Base-by-base conservation (phyloP, 1,140 invertebrate genomes). In the Hylaeus volcanicus region DNA sequence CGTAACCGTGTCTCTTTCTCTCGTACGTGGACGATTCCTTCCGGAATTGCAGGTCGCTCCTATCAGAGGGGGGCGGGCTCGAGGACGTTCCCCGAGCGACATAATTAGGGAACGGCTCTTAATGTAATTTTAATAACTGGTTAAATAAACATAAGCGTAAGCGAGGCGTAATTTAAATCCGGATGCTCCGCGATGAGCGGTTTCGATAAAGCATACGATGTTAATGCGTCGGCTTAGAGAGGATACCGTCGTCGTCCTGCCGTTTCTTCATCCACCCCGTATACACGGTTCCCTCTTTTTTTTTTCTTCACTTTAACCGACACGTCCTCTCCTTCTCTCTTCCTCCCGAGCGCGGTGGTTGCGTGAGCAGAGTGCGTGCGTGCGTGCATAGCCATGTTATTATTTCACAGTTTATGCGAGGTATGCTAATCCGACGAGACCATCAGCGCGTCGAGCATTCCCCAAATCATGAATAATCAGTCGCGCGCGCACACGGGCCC, bases 41-140 rank as follows among this genome's bases (percentile, higher is more conserved):
- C 84, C 81, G 77, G 85, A 86, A 79, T 74, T 78, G 56, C 56
- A 64, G 51, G 60, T 71, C 65, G 58, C 60, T 56, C 64, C 51
- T 68, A 14, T 15, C 5, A 14, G 11, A 12, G 51, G 51, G 51
- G 51, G 51, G 66, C 60, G 55, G 41, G n/a, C 41, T 66, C 61
- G 73, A 76, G 66, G 79, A 85, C 58, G 71, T 79, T 72, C 53
- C 65, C 53, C 74, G 60, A 79, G 81, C 83, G 87, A 85, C 83
- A 91, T 91, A 91, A 92, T 90, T 91, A 90, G 79, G 26, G 82
- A 65, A 53, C 80, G 84, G 83, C 81, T 84, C 83, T 91, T 92
- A 92, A 92, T 92, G 92, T 89, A 90, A 90, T 92, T 93, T 92
- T 93, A 93, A 93, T 92, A 92, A 93, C 91, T 92, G 89, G 91